Evolutionary conservation across 2,113 vertebrate genomes (phyloP).

Genomic region (Myiagra hebetior): DNA sequence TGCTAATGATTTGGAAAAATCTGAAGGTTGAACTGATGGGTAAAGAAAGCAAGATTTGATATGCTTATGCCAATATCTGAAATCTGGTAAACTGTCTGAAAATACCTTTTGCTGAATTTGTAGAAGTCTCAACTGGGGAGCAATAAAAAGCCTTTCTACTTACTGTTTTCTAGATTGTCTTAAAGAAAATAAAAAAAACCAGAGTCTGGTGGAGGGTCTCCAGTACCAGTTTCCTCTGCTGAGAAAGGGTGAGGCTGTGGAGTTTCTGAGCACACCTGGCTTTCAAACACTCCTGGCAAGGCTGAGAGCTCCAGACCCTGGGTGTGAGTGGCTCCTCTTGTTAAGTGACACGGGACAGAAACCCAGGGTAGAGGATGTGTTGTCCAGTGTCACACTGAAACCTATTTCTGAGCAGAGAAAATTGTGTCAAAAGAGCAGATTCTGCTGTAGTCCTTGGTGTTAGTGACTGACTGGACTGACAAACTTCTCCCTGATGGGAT

Average conservation of each 20-base stretch:
- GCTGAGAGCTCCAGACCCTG: not conserved
- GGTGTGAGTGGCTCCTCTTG: not conserved
- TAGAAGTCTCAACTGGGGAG: not conserved
- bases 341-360: not conserved
- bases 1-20: not conserved
- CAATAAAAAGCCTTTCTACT: not conserved
- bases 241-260: not conserved
- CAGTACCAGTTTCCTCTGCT: not conserved
- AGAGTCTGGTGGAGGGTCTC: not conserved
- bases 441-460: not conserved
- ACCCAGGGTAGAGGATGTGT: fast-evolving
- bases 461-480: not conserved
- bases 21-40: not conserved
- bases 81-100: not conserved
- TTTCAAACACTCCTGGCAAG: not conserved
- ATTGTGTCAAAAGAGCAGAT: not conserved
- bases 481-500: not conserved
- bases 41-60: not conserved
- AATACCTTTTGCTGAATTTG: not conserved
- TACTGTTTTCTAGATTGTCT: not conserved
- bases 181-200: not conserved
- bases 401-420: not conserved
- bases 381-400: not conserved
- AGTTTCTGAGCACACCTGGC: not conserved
- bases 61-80: not conserved